Evolutionary conservation across 1,140 invertebrate genomes (phyloP), one percentile per base, ranked within the genome.

Genomic region (Pseudomyrmex sp.): DNA sequence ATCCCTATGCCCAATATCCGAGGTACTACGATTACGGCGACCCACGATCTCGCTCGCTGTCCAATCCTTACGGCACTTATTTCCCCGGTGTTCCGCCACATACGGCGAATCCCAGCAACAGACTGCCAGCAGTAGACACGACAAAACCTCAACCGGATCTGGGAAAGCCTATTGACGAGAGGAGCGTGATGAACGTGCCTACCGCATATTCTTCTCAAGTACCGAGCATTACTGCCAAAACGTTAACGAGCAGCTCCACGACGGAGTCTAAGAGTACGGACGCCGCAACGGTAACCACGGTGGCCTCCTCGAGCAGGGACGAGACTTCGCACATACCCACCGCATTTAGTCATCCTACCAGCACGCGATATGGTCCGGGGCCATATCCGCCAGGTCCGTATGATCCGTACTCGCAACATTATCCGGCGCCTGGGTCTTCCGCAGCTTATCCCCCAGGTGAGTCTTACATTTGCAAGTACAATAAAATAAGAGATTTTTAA

Each of bases 401-500:
- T 84, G 95, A 92, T 89, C 95, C 86, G 0, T 95, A 95, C 82
- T 94, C 95, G 65, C 95, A 95, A 63, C 93, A 95, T 70, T 95
- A 95, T 84, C 92, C 91, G 2, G 91, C 91, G 26, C 92, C 93
- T 5, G 92, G 91, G 9, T 93, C 93, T 10, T 91, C 93, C 4
- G 89, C 93, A 35, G 89, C 91, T 85, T 94, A 94, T 90, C 92
- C 94, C 72, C 92, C 94, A 63, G 86, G 80, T 91, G 92, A 84
- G 89, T 91, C 72, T 26, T 48, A 9, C 2, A 12, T 68, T 20
- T 1, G 46, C 8, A 44, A 48, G 35, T 58, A 69, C 56, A 23
- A 15, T 68, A 56, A 69, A 23, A 68, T 4, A 0, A n/a, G 20
- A 56, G 23, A 2, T 35, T 35, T 35, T 63, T 35, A 10, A 2